Evolutionary conservation across 1,140 invertebrate species (phyloP).

Genomic region (Carposina sasakii): DNA sequence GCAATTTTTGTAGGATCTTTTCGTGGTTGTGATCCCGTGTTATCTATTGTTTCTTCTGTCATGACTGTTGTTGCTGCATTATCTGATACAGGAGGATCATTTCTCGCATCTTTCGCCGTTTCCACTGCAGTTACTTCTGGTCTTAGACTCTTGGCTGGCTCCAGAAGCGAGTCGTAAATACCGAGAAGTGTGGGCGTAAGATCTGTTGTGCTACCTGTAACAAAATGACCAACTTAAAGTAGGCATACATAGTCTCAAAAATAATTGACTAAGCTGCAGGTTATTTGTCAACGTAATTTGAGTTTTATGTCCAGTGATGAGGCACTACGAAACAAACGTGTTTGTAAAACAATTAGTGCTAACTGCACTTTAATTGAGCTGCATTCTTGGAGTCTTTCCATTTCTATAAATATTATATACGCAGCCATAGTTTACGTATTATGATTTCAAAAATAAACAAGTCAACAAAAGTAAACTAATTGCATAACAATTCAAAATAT

Average conservation of each 20-base stretch:
- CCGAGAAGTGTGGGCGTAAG: conserved; percentile 74
- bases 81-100: conserved; percentile 49
- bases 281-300: too few relatives aligned
- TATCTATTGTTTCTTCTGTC: conserved; percentile 17
- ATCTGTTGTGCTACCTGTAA: conserved; percentile 76
- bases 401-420: too few relatives aligned
- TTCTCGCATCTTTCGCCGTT: conserved; percentile 64
- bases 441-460: too few relatives aligned
- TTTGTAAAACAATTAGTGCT: too few relatives aligned
- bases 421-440: too few relatives aligned
- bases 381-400: conserved; percentile 14
- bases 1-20: conserved; percentile 60
- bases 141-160: conserved; percentile 50
- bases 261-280: too few relatives aligned
- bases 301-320: too few relatives aligned
- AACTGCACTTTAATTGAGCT: too few relatives aligned
- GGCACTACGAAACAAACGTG: too few relatives aligned
- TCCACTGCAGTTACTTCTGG: conserved; percentile 45
- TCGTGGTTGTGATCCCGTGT: conserved; percentile 33
- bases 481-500: too few relatives aligned
- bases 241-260: too few relatives aligned
- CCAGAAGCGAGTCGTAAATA: conserved; percentile 71
- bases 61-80: conserved; percentile 5
- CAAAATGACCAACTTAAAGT: conserved; percentile 33
- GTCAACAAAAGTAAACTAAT: too few relatives aligned